Conservation (phyloP, 2,888 invertebrate species). For the Tipula lateralis region DNA sequence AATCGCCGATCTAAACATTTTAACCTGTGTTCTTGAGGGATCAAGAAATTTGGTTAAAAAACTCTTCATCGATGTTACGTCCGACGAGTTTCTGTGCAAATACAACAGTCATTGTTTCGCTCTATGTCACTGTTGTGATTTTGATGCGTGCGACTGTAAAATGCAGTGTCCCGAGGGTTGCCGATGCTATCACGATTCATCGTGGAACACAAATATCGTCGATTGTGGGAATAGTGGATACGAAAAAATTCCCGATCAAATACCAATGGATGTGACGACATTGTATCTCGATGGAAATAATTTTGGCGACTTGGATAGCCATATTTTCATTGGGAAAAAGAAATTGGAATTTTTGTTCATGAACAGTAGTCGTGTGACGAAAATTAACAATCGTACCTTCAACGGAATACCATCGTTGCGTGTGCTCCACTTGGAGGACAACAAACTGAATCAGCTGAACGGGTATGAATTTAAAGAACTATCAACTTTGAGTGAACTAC, state of each 20-base stretch:
- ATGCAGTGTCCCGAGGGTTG: slow-evolving; percentile 84
- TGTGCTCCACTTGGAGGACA: slow-evolving; percentile 72
- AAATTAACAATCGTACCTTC: slow-evolving; percentile 74
- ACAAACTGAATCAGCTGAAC: slow-evolving; percentile 63
- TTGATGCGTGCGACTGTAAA: slow-evolving; percentile 86
- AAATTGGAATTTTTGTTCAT: slow-evolving; percentile 71
- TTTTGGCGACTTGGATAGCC: slow-evolving; percentile 71
- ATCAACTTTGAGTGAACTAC: slow-evolving; percentile 66
- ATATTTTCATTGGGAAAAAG: slow-evolving; percentile 82
- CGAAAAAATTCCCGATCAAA: slow-evolving; percentile 67
- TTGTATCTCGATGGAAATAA: slow-evolving; percentile 79
- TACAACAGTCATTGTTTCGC: slow-evolving; percentile 80
- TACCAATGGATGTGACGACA: slow-evolving; percentile 87
- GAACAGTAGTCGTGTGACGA: slow-evolving; percentile 70
- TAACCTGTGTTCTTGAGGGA: slow-evolving; percentile 71
- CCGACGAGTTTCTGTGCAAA: slow-evolving; percentile 67
- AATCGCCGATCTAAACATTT: slow-evolving; percentile 72
- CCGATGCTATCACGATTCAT: slow-evolving; percentile 80
- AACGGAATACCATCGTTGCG: slow-evolving; percentile 70
- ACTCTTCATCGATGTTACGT: slow-evolving; percentile 44
- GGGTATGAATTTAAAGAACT: slow-evolving; percentile 75
- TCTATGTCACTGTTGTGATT: slow-evolving; percentile 83
- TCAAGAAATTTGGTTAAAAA: slow-evolving; percentile 40
- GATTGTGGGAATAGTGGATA: slow-evolving; percentile 73
- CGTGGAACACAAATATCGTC: slow-evolving; percentile 78